phyloP scores from a whole-genome alignment of 2,888 invertebrate species.

The Hipparchia semele region DNA sequence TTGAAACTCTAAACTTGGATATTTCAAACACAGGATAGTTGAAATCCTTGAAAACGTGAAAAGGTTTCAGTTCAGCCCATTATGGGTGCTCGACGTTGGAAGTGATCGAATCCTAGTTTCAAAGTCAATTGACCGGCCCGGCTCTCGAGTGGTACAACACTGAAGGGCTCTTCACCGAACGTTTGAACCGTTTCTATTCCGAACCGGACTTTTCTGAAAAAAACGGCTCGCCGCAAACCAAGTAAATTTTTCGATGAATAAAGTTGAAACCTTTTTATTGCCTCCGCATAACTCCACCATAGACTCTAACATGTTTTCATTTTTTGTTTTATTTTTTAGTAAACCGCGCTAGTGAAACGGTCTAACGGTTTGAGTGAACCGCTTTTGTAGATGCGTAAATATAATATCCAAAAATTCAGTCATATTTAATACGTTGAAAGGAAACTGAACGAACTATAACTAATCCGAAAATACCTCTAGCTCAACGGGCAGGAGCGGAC shows the following conservation, averaged over 20 bases:
- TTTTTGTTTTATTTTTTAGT: neutral
- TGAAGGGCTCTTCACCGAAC: slow-evolving; percentile 10
- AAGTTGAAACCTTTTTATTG: slow-evolving; percentile 7
- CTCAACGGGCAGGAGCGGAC: no score
- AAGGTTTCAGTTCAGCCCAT: slow-evolving; percentile 21
- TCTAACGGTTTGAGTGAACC: neutral
- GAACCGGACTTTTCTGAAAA: slow-evolving; percentile 8
- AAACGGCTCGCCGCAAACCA: neutral
- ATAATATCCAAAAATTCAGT: no score
- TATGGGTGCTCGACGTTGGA: slow-evolving; percentile 21
- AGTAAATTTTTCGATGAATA: slow-evolving; percentile 6
- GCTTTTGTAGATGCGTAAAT: no score
- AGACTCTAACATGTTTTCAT: neutral
- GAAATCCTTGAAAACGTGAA: slow-evolving; percentile 13
- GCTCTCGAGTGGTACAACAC: slow-evolving; percentile 15
- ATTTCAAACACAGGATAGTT: neutral
- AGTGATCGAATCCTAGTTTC: slow-evolving; percentile 39
- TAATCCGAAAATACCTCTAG: no score
- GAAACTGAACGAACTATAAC: no score
- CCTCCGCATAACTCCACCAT: neutral
- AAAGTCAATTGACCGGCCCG: slow-evolving; percentile 43
- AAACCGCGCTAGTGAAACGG: neutral
- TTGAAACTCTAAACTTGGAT: neutral
- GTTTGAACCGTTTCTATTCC: slow-evolving; percentile 1
- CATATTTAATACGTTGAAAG: no score